Percentiles rank a stretch among this genome's conserved stretches.
Evolutionary conservation across 2,113 vertebrate species (phyloP).

Genomic region (Cynoglossus semilaevis): DNA sequence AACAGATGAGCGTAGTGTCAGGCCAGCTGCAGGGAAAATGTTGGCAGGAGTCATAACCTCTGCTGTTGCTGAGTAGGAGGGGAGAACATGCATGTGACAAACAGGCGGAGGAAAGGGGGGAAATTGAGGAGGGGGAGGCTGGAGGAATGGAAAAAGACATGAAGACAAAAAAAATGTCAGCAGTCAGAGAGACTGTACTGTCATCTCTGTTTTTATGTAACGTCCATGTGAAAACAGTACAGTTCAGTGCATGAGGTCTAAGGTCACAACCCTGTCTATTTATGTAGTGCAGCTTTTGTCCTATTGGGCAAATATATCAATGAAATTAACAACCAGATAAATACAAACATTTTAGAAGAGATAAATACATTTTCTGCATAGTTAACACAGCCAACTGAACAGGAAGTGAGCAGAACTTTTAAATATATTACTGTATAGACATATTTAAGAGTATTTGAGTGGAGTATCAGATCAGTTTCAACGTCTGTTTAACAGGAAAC

Average conservation of each 20-base stretch:
- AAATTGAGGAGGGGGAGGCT: constrained; percentile 27
- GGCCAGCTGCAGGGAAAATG: constrained; percentile 60
- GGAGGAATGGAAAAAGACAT: constrained; percentile 21
- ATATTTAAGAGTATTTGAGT: too few species aligned
- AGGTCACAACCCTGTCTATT: too few species aligned
- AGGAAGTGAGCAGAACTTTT: too few species aligned
- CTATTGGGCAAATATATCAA: too few species aligned
- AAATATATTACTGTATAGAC: too few species aligned
- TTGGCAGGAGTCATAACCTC: constrained; percentile 41
- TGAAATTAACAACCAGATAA: too few species aligned
- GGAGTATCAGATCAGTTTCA: too few species aligned
- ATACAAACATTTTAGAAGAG: too few species aligned
- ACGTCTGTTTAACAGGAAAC: too few species aligned
- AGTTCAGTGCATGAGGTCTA: constrained; percentile 25
- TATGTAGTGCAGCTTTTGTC: too few species aligned
- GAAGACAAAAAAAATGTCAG: constrained; percentile 23
- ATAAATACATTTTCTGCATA: too few species aligned
- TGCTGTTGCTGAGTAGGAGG: constrained; percentile 19
- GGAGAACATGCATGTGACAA: constrained; percentile 32
- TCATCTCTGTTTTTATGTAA: constrained; percentile 56
- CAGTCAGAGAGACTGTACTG: constrained; percentile 40
- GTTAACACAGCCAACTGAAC: too few species aligned
- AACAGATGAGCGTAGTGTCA: constrained; percentile 64
- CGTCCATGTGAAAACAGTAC: constrained; percentile 39
- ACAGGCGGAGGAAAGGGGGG: constrained; percentile 15